A percentile compares a stretch with the other conserved stretches of the same genome.
Conservation (phyloP, 2,113 vertebrate species). For the Coryphaenoides rupestris region DNA sequence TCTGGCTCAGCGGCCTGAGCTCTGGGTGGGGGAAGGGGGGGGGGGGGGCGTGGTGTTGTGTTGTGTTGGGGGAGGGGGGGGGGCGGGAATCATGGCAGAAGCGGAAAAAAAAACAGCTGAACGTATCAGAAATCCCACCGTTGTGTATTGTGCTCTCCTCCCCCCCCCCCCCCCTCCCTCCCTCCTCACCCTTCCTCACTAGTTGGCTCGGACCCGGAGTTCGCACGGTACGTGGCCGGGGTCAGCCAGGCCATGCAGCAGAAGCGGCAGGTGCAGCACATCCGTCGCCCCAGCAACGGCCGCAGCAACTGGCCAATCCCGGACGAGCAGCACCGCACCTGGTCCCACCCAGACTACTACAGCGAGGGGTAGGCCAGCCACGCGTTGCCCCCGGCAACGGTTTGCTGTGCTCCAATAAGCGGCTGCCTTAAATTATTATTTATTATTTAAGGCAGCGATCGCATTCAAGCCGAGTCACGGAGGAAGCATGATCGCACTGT, state of each 20-base stretch:
- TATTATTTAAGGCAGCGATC: no score
- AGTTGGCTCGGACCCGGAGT: slow-evolving; percentile 98
- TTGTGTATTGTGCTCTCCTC: slow-evolving; percentile 30
- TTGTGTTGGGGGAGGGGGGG: no score
- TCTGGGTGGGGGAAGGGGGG: neutral
- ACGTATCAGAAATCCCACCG: slow-evolving; percentile 56
- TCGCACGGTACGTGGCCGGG: slow-evolving; percentile 94
- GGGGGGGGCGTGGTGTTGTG: slow-evolving; percentile 3
- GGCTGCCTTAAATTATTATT: no score
- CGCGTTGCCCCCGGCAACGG: no score
- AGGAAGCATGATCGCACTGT: no score
- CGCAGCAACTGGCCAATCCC: slow-evolving; percentile 91
- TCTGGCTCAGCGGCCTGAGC: slow-evolving; percentile 43
- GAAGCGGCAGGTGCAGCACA: slow-evolving; percentile 90
- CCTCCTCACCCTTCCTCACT: no score
- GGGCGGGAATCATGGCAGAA: neutral
- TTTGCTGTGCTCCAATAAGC: no score
- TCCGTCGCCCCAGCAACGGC: slow-evolving; percentile 85
- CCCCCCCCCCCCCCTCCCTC: slow-evolving; percentile 20
- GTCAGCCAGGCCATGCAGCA: slow-evolving; percentile 98
- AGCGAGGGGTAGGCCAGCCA: slow-evolving; percentile 87
- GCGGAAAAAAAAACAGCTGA: slow-evolving; percentile 53
- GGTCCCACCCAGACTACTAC: slow-evolving; percentile 94
- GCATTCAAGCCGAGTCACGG: no score
- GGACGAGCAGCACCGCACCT: slow-evolving; percentile 91